Conservation (phyloP, 1,140 invertebrate species). For the Heterodera schachtii region DNA sequence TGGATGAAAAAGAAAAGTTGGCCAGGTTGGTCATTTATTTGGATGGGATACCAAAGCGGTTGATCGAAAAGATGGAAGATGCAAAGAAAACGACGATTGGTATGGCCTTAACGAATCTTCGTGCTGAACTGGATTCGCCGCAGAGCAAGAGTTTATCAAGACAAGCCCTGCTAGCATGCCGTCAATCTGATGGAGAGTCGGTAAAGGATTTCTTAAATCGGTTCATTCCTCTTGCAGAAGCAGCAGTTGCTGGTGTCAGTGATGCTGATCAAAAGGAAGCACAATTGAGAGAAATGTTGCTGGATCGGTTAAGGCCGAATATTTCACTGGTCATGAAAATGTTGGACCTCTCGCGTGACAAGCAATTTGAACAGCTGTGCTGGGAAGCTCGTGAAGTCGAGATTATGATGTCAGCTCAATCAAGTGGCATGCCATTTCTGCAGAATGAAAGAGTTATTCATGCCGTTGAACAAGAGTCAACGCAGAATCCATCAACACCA, state of each 20-base stretch:
- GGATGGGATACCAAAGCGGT: background rate
- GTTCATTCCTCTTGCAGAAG: slow-evolving; percentile 6
- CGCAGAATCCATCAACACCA: background rate
- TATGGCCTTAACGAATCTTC: background rate
- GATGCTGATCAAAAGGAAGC: background rate
- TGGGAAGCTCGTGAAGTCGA: slow-evolving; percentile 7
- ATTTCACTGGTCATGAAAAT: slow-evolving; percentile 7
- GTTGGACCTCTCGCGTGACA: background rate
- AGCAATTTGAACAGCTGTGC: slow-evolving; percentile 6
- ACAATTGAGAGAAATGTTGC: background rate
- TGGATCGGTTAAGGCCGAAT: background rate
- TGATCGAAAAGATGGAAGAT: background rate
- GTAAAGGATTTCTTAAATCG: background rate
- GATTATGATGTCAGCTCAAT: background rate
- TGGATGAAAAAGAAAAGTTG: background rate
- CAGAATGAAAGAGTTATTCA: background rate
- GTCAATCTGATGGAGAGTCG: background rate
- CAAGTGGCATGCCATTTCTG: background rate
- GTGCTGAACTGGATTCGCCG: background rate
- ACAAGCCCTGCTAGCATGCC: background rate
- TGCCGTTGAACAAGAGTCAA: background rate
- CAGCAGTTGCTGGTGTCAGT: background rate
- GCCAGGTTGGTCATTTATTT: background rate
- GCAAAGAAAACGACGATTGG: background rate
- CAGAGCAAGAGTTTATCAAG: background rate